Percentiles rank a stretch among this genome's conserved stretches.
Conservation (phyloP, 2,888 invertebrate species). For the Magallana nippona region DNA sequence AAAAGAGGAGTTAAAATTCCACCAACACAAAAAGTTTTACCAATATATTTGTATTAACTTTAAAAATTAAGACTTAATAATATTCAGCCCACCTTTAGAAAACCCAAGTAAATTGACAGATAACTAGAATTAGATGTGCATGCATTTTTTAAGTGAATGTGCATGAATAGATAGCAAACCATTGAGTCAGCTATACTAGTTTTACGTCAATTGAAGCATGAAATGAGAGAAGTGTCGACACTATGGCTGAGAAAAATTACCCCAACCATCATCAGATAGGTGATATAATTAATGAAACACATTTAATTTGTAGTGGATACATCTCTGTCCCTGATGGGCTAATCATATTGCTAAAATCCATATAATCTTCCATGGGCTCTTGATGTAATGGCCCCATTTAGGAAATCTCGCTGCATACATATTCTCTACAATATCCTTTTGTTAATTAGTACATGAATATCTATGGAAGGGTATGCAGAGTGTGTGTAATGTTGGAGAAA, state of each 20-base stretch:
- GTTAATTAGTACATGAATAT: too few species aligned
- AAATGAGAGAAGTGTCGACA: background rate
- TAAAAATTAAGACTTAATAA: too few species aligned
- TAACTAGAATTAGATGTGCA: too few species aligned
- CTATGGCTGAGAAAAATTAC: background rate
- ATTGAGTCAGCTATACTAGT: background rate
- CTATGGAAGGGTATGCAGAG: too few species aligned
- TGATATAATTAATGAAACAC: background rate
- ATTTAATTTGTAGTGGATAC: background rate
- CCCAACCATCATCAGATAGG: background rate
- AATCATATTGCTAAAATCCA: constrained; percentile 21
- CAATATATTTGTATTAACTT: too few species aligned
- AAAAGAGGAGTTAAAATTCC: too few species aligned
- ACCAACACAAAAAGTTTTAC: too few species aligned
- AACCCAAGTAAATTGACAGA: background rate
- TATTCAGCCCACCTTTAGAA: too few species aligned
- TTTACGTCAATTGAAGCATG: background rate
- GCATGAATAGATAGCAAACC: background rate
- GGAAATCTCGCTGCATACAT: too few species aligned
- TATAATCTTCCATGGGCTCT: background rate
- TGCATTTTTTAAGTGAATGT: background rate
- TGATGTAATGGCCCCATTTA: background rate
- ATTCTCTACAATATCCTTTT: too few species aligned
- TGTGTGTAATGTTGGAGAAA: too few species aligned
- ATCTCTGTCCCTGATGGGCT: background rate